Evolutionary conservation across 1,140 invertebrate species (phyloP).

Genomic region (Schlechtendalia chinensis): DNA sequence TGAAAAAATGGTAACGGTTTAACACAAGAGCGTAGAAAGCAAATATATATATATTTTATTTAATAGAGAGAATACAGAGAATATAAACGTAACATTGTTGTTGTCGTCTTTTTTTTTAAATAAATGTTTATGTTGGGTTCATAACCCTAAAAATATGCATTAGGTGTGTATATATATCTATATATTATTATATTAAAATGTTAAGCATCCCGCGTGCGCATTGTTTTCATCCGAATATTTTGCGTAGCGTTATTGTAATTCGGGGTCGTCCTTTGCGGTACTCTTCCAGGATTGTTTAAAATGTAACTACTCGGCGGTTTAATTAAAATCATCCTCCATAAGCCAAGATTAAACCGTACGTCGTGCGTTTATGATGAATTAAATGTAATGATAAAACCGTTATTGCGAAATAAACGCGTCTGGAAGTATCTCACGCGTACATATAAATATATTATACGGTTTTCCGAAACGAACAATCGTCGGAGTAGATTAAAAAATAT

Average conservation of each 20-base stretch:
- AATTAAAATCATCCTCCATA: constrained; percentile 16
- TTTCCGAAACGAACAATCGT: not conserved
- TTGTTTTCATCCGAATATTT: constrained; percentile 22
- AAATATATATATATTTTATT: no score
- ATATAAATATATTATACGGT: not conserved
- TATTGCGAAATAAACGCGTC: not conserved
- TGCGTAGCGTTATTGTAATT: not conserved
- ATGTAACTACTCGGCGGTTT: constrained; percentile 7
- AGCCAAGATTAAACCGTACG: constrained; percentile 24
- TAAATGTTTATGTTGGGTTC: not conserved
- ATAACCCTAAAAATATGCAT: not conserved
- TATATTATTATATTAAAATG: not conserved
- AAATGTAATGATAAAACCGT: not conserved
- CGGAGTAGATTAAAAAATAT: not conserved
- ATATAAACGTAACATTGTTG: no score
- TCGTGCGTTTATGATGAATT: constrained; percentile 19
- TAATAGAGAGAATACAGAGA: no score
- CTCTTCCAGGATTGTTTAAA: constrained; percentile 16
- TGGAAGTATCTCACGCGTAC: not conserved
- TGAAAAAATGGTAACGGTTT: no score
- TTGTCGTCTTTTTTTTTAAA: no score
- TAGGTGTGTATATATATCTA: no score
- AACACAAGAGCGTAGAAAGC: no score
- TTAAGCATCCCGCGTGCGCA: no score
- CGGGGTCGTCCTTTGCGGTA: not conserved